Base-by-base conservation (phyloP, 2,113 vertebrate genomes). In the Hippocampus mohnikei region DNA sequence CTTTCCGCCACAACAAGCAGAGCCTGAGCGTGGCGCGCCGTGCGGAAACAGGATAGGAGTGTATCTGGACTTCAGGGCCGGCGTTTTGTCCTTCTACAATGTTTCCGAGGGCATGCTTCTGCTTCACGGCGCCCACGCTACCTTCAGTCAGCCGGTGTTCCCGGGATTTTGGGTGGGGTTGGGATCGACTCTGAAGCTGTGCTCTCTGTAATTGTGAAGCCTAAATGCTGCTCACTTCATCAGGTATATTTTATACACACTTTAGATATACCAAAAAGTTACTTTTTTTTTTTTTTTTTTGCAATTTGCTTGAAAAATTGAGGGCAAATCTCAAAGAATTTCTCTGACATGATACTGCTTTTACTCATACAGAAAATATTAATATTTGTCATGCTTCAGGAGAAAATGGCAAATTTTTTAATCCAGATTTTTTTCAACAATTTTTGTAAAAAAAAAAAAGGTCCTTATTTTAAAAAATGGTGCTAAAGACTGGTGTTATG, bases 111-210 rank as follows among this genome's bases (percentile, higher is more conserved):
- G 74, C 0, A 79, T 94, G 91, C 87, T 82, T 11, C 87, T 92
- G 23, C 72, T 94, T 29, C 90, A 95, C 37, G 88, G 71, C 56
- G 90, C 89, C 55, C 89, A 91, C 16, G 89, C 88, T 6, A 86
- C 87, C 0, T 95, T 95, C 81, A 81, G 71, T 0, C 93, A 95
- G 67, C 91, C 90, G 0, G 82, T 95, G 0, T 93, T 92, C 21
- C 85, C 92, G 0, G 90, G 91, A 5, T 94, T 96, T 68, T 94
- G 94, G 92, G 91, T 95, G 20, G 91, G 90, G 13, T 66, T 90
- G 33, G 88, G 88, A 1, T 91, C 92, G 2, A 85, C 83, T 5
- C 27, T 93, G 50, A 91, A 84, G 68, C 61, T 92, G 12, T 88
- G 87, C 58, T 74, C 77, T 40, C 69, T 72, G 48, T 69, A 73